Conservation (phyloP, 2,113 vertebrate genomes). For the Gymnogyps californianus region DNA sequence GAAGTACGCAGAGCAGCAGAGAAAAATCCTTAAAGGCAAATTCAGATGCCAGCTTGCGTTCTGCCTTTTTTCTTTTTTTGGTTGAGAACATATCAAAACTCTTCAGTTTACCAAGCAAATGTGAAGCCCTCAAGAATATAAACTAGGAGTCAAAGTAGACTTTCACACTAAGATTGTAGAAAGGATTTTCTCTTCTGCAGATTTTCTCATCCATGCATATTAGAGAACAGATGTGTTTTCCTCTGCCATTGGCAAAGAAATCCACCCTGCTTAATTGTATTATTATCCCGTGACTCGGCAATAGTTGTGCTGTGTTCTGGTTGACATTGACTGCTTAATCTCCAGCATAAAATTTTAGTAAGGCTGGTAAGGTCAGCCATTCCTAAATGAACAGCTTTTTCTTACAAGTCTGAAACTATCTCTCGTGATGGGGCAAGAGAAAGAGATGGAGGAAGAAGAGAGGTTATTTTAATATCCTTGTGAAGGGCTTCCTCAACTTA, state of each 20-base stretch:
- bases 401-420: background rate
- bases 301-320: background rate
- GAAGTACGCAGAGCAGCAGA: background rate
- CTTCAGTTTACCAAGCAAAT: background rate
- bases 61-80: background rate
- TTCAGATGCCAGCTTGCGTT: background rate
- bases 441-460: background rate
- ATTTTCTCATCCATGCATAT: background rate
- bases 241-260: background rate
- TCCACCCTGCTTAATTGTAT: background rate
- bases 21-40: background rate
- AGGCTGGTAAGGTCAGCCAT: background rate
- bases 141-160: background rate
- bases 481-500: background rate
- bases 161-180: background rate
- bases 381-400: background rate
- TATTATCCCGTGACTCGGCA: background rate
- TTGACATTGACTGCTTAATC: slow-evolving; percentile 8
- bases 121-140: background rate
- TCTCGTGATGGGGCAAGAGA: background rate
- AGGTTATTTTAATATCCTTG: background rate
- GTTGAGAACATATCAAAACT: background rate
- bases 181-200: background rate
- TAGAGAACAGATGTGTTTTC: background rate
- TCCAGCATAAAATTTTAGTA: background rate